Evolutionary conservation across 1,140 invertebrate genomes (phyloP), one percentile per base, ranked within the genome.

Genomic region (Babylonia areolata): DNA sequence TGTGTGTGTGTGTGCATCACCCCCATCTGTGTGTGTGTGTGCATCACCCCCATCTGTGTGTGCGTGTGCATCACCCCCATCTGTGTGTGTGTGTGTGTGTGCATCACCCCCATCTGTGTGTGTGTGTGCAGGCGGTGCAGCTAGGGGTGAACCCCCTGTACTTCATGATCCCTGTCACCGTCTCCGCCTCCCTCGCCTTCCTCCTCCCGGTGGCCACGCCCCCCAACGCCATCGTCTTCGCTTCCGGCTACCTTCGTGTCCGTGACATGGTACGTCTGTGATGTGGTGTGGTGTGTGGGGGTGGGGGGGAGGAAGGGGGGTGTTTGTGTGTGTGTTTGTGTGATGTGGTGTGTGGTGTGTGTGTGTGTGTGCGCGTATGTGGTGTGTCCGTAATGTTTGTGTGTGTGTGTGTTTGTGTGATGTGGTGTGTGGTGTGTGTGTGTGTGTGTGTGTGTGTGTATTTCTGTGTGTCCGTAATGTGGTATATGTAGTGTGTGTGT

Each of bases 191-290:
- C 9, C 98, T 95, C 89, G 95, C 96, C 33, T 96, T 96, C 91
- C 96, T 97, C 94, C 93, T 97, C 91, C 98, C 98, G 5, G 97
- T 98, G 1, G 96, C 96, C 28, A 97, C 97, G 11, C 98, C 98
- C 6, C 98, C 98, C 28, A 99, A 99, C 94, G 98, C 98, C 0
- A 97, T 99, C 81, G 98, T 97, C 0, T 97, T 97, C 82, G 96
- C 93, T 3, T 88, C 90, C 51, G 94, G 95, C 3, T 92, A 94
- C 84, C 86, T 95, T 9, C 90, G 89, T 54, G 92, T 95, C 20
- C 89, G 89, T 58, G 95, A 95, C 85, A 95, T 95, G 95, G 94
- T 94, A 89, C 28, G 88, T 35, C n/a, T 69, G n/a, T n/a, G n/a
- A n/a, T n/a, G n/a, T 12, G 31, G 0, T 12, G 11, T 35, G 11